phyloP scores from a whole-genome alignment of 2,888 invertebrate species.

The Fragum whitleyi region DNA sequence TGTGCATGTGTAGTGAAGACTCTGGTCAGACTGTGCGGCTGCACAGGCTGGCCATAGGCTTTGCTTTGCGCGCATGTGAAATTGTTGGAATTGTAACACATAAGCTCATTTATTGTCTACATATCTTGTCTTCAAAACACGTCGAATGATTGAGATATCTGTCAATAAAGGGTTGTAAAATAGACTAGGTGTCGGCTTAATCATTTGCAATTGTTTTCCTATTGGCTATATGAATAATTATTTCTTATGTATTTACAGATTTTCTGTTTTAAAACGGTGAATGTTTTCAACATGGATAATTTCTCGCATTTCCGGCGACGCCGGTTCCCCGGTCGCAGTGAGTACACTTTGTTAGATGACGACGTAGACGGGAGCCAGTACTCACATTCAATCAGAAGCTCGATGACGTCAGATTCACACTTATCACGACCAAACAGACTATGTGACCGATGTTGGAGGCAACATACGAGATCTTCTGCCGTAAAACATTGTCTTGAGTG shows the following conservation, averaged over 20 bases:
- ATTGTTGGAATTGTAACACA: no score
- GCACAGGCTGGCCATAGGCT: no score
- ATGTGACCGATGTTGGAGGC: constrained; percentile 56
- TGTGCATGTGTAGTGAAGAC: no score
- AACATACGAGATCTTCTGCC: constrained; percentile 36
- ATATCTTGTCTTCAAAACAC: no score
- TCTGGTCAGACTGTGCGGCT: no score
- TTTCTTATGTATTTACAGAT: background rate
- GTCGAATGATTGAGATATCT: no score
- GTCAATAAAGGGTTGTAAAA: no score
- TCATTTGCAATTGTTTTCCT: background rate
- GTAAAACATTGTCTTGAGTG: constrained; percentile 48
- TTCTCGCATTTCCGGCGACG: constrained; percentile 39
- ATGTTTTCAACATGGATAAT: constrained; percentile 26
- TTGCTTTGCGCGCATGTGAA: no score
- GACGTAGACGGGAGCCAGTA: constrained; percentile 41
- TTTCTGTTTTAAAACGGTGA: background rate
- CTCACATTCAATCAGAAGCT: background rate
- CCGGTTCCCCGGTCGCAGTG: constrained; percentile 11
- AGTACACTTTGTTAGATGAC: constrained; percentile 41
- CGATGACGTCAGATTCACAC: background rate
- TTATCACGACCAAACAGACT: constrained; percentile 12
- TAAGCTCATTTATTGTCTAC: no score
- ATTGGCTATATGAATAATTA: background rate
- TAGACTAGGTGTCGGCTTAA: no score